Evolutionary conservation across 1,140 invertebrate species (phyloP).

Genomic region (Linepithema humile): DNA sequence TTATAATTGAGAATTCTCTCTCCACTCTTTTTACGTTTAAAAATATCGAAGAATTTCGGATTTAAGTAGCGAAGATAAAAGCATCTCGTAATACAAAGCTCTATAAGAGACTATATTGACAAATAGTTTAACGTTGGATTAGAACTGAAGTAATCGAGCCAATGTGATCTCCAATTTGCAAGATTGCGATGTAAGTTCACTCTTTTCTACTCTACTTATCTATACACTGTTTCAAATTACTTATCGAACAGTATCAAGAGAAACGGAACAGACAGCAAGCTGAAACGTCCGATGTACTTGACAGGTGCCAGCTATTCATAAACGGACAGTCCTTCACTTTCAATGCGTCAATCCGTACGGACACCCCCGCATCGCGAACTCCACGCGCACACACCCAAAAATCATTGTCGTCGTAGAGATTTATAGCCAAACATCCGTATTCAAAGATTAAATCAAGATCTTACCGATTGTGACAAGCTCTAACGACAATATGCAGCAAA

Average conservation of each 20-base stretch:
- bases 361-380: not conserved
- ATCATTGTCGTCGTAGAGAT: not conserved
- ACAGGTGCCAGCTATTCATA: constrained; percentile 70
- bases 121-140: not conserved
- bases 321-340: constrained; percentile 69
- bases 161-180: not conserved
- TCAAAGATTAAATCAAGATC: constrained; percentile 14
- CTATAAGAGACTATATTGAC: not conserved
- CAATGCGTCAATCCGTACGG: constrained; percentile 61
- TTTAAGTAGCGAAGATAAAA: too few relatives aligned
- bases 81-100: not conserved
- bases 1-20: not conserved
- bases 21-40: not conserved
- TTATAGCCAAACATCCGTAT: not conserved
- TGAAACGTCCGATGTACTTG: constrained; percentile 68
- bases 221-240: constrained; percentile 63
- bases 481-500: not conserved
- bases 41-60: not conserved
- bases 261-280: constrained; percentile 63
- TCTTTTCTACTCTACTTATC: constrained; percentile 33
- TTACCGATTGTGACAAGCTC: not conserved
- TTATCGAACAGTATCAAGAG: constrained; percentile 64
- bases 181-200: constrained; percentile 22
- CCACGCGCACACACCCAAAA: not conserved
- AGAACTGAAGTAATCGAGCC: not conserved